Conservation (phyloP, 2,888 invertebrate species). For the Dascillus cervinus region DNA sequence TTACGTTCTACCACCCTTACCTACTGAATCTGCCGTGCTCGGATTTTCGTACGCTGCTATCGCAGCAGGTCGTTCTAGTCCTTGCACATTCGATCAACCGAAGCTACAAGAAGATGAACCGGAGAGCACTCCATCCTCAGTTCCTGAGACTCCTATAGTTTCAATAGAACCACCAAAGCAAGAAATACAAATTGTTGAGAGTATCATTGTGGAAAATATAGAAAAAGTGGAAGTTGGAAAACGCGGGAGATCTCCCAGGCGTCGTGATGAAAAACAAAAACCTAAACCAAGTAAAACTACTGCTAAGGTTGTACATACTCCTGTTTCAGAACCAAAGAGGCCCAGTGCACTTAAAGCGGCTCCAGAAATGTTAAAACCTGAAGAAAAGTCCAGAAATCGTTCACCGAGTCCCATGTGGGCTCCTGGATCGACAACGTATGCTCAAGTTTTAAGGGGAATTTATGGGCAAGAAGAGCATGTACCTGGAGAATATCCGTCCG, state of each 20-base stretch:
- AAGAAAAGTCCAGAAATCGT: conserved; percentile 41
- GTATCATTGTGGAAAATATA: conserved; percentile 7
- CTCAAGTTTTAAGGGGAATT: conserved; percentile 65
- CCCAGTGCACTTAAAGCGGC: conserved; percentile 10
- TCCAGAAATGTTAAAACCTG: conserved; percentile 23
- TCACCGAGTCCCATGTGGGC: conserved; percentile 67
- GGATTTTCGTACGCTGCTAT: conserved; percentile 61
- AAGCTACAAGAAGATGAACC: conserved; percentile 6
- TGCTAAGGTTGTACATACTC: not conserved
- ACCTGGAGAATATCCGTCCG: not conserved
- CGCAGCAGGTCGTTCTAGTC: conserved; percentile 53
- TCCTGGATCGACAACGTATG: conserved; percentile 68
- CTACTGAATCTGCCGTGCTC: conserved; percentile 44
- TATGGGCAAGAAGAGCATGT: conserved; percentile 2
- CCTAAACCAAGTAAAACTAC: conserved; percentile 14
- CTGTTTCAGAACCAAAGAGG: conserved; percentile 1
- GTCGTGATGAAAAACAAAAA: conserved; percentile 30
- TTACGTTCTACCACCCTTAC: conserved; percentile 48
- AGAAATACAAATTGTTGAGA: conserved; percentile 8
- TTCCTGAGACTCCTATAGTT: conserved; percentile 22
- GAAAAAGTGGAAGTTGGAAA: conserved; percentile 39
- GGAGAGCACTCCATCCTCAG: conserved; percentile 16
- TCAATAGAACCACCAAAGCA: conserved; percentile 10
- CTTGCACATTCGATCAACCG: conserved; percentile 22
- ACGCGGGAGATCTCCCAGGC: conserved; percentile 48